phyloP scores from a whole-genome alignment of 2,113 vertebrate genomes.

The Dicentrarchus labrax region DNA sequence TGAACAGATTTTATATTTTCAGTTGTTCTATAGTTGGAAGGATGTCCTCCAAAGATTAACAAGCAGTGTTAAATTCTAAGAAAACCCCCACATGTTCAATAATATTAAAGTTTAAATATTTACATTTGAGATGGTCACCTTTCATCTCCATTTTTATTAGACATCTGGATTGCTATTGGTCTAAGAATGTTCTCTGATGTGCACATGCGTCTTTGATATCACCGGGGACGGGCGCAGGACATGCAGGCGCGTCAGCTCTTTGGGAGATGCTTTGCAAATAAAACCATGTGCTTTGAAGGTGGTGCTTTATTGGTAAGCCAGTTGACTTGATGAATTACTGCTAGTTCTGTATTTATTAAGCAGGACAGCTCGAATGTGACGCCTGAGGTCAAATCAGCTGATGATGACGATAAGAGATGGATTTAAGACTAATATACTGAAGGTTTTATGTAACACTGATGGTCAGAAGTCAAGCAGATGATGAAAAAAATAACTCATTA shows the following conservation, averaged over 20 bases:
- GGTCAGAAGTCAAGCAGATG: neutral
- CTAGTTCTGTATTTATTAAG: constrained; percentile 7
- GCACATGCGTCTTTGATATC: constrained; percentile 70
- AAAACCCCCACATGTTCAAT: neutral
- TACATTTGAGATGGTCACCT: constrained; percentile 21
- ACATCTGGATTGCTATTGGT: constrained; percentile 26
- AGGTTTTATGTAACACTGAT: neutral
- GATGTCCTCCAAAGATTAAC: neutral
- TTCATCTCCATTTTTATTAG: constrained; percentile 69
- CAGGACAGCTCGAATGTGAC: neutral
- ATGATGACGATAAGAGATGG: neutral
- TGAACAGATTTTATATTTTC: neutral
- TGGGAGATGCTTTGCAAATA: constrained; percentile 58
- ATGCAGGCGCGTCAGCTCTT: constrained; percentile 14
- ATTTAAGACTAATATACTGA: neutral
- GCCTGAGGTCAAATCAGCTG: constrained; percentile 1
- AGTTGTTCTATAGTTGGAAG: neutral
- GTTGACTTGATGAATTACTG: constrained; percentile 30
- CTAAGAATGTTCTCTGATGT: constrained; percentile 61
- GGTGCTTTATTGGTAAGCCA: constrained; percentile 44
- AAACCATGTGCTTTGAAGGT: constrained; percentile 47
- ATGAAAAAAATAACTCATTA: neutral
- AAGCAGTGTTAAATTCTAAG: neutral
- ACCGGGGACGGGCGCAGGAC: constrained; percentile 26
- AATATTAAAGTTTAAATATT: constrained; percentile 57